Evolutionary conservation across 2,113 vertebrate species (phyloP), one percentile per base, ranked within the genome.

Genomic region (Cryptoleucopteryx plumbea): DNA sequence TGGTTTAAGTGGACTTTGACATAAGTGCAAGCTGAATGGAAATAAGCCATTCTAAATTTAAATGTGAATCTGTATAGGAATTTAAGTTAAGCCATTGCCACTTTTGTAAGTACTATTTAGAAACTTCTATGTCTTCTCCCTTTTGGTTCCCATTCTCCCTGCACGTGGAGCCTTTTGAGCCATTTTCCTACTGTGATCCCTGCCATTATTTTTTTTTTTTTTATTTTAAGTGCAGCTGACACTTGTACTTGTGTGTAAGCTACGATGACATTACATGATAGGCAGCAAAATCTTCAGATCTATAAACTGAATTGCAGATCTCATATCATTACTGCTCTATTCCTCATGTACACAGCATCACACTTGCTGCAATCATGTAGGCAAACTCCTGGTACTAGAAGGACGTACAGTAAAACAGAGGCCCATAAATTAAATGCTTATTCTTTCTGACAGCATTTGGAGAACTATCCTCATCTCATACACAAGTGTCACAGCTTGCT

Each of bases 171-270:
- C 25, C 4, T 13, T 84, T 84, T 48, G 21, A 91, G 15, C 3
- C 40, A 62, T 58, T 87, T 78, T 91, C 29, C 32, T 38, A 11
- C 15, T 62, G 11, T 53, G 16, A 70, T 45, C 13, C 3, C 11
- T 50, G 7, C 36, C 18, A 47, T 26, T 26, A 16, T 6, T 12
- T 29, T 4, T n/a, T 55, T 36, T 55, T 42, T 53, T 27, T 32
- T n/a, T 68, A 4, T 71, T 65, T 73, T 34, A 50, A 53, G 14
- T 53, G n/a, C 29, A 59, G 26, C 15, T 86, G 65, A 45, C 0
- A 0, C 23, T 66, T 85, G 11, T 67, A 40, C 6, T 34, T 83
- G 29, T 1, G 0, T 21, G 7, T n/a, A 58, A 32, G 5, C 10
- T 43, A 13, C 31, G 11, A 42, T 62, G 25, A 13, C 27, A 10